phyloP scores from a whole-genome alignment of 2,888 invertebrate genomes.

The Archips crataeganus region DNA sequence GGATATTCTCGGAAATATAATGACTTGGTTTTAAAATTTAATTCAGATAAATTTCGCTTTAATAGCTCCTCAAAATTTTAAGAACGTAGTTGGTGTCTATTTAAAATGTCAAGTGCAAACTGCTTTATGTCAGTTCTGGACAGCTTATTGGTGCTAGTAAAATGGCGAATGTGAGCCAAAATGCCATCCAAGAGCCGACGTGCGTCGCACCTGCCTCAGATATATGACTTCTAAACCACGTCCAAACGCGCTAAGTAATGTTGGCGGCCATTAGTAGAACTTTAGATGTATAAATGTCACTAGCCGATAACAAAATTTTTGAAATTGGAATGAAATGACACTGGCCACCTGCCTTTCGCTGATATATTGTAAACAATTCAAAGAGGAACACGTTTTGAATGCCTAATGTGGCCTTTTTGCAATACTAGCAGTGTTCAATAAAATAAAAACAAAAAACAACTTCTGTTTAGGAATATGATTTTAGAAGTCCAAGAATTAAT shows the following conservation, averaged over 20 bases:
- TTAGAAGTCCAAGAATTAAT: not conserved
- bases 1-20: not conserved
- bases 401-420: not conserved
- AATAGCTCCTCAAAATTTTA: not conserved
- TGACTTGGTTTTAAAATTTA: not conserved
- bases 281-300: slow-evolving; percentile 19
- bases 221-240: slow-evolving; percentile 32
- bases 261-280: slow-evolving; percentile 28
- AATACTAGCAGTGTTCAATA: not conserved
- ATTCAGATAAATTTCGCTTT: not conserved
- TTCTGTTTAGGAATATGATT: not conserved
- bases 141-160: slow-evolving; percentile 45
- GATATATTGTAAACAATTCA: slow-evolving; percentile 5
- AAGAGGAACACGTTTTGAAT: not conserved
- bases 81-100: not conserved
- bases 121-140: slow-evolving; percentile 45
- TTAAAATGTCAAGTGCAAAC: not conserved
- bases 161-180: slow-evolving; percentile 58
- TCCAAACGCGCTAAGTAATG: slow-evolving; percentile 16
- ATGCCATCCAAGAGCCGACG: slow-evolving; percentile 64
- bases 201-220: slow-evolving; percentile 58
- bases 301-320: slow-evolving; percentile 17
- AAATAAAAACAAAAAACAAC: not conserved
- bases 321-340: slow-evolving; percentile 10
- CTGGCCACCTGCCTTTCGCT: slow-evolving; percentile 2